Evolutionary conservation across 2,797 vertebrate species (phyloP), one percentile per base, ranked within the genome.

Genomic region (Hydrolagus colliei): DNA sequence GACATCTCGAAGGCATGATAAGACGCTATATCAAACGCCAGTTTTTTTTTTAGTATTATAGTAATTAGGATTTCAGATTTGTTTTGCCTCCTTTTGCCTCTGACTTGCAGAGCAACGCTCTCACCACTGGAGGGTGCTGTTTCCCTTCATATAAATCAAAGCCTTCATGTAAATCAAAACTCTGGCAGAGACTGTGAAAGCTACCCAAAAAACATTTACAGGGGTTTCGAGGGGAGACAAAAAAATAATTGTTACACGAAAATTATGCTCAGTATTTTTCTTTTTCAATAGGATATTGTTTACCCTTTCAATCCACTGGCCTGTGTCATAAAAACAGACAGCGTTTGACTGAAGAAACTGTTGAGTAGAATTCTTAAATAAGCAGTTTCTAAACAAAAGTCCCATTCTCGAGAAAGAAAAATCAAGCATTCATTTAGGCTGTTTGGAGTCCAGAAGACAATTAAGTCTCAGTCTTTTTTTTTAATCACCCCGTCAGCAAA

Each of bases 61-160:
- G 27, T 27, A 27, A 13, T 10, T 22, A 63, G 22, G n/a, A 18
- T 67, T 80, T 27, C 35, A 67, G 6, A 67, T 80, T 71, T 35
- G 27, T 22, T n/a, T 27, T 63, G 61, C 12, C 63, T 13, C 18
- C 1, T 71, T 80, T 13, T 16, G 32, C 35, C 61, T 32, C 8
- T 82, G 63, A 67, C 8, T 4, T 65, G 61, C 62, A 63, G 32
- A 63, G 41, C 61, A 80, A 27, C 13, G 14, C 62, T 67, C n/a
- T 16, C 14, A 84, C 35, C 79, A 67, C 79, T 27, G 68, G 65
- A 84, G 65, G 79, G 63, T 20, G 65, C 32, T 71, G 14, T 84
- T 84, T 67, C 68, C 27, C 79, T 84, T 84, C 79, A 84, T 68
- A 84, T 84, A 16, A 52, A 52, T 52, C 41, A 6, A 20, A 68